Base-by-base conservation (phyloP, 2,797 vertebrate genomes). In the Emydoidea blandingii region DNA sequence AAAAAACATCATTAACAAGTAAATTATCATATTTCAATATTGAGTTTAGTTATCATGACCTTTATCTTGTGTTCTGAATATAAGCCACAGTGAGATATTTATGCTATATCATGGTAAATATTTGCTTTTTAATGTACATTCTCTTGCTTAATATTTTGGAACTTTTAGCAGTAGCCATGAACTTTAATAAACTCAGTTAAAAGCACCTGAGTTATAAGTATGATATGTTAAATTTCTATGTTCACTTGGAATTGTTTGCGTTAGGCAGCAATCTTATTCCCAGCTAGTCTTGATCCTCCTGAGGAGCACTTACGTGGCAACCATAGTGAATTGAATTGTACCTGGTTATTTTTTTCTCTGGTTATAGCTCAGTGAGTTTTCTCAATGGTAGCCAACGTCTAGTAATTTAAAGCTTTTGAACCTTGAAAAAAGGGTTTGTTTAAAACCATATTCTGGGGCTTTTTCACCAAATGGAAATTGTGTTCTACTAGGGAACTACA, bases 381-480 rank as follows among this genome's bases (percentile, higher is more conserved):
- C 96, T 98, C 96, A 98, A 95, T 96, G 94, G 96, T 93, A 88
- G 68, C 94, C 76, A 62, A 82, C 92, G 78, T 95, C 90, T 92
- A 95, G 94, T 97, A 96, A 97, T 98, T 96, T 96, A 97, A 97
- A 95, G 76, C 94, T 93, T 96, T 81, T 96, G 97, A 97, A 97
- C 83, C 86, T 96, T 94, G 93, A 15, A 93, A 96, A 96, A 83
- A 87, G 47, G 62, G 82, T 97, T 96, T 88, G 85, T 95, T 98
- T 97, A 88, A 97, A 97, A 86, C 95, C 49, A 31, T 96, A 96
- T 95, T 97, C 95, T 95, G 88, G 79, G 50, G 94, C 86, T 97
- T 96, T 87, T 96, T 95, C 92, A 96, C 95, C 91, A 95, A 98
- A 97, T 93, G 90, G 89, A 92, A 97, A 97, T 83, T 97, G 79